Conservation (phyloP, 2,113 vertebrate genomes). For the Lophochroa leadbeateri region DNA sequence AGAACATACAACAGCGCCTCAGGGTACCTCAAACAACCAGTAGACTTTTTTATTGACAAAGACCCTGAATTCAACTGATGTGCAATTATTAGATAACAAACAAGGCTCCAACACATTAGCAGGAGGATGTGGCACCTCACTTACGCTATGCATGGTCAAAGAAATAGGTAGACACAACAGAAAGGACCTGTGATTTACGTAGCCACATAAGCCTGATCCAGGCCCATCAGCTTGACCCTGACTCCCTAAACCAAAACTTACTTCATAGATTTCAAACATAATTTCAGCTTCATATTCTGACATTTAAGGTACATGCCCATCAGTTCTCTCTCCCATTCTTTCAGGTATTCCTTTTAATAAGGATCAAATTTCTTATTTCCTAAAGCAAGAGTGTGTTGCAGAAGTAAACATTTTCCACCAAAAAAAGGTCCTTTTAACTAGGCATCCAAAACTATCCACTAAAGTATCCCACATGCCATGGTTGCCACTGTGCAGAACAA, state of each 20-base stretch:
- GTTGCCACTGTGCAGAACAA: no score
- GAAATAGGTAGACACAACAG: background rate
- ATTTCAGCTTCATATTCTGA: fast-evolving
- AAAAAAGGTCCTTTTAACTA: fast-evolving
- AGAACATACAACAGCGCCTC: no score
- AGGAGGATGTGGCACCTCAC: background rate
- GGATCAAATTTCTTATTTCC: background rate
- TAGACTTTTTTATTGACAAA: background rate
- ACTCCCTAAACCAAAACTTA: no score
- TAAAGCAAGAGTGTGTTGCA: background rate
- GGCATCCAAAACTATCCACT: background rate
- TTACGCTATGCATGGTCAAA: fast-evolving
- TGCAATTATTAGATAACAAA: background rate
- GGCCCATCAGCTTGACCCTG: background rate
- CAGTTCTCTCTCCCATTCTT: background rate
- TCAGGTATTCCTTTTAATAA: background rate
- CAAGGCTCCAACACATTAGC: fast-evolving
- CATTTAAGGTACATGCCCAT: no score
- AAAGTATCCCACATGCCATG: background rate
- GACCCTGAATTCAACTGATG: background rate
- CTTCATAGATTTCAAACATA: background rate
- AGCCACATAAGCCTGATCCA: background rate
- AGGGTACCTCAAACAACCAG: background rate
- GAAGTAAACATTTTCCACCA: background rate
- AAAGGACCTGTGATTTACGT: background rate